Conservation (phyloP, 2,797 vertebrate species). For the Pseudomugil gertrudae region DNA sequence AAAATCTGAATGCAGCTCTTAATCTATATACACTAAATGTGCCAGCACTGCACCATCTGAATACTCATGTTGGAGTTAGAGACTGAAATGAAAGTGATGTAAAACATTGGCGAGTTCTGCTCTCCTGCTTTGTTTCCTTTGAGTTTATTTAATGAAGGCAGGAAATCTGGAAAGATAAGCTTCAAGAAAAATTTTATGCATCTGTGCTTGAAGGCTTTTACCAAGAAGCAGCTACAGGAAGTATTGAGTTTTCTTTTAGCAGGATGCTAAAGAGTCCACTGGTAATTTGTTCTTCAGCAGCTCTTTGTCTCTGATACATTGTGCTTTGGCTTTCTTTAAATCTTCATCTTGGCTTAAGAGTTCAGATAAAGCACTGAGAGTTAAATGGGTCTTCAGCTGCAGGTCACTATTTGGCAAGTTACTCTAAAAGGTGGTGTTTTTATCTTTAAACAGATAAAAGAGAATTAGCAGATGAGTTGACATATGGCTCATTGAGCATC, state of each 20-base stretch:
- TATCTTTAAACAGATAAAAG: conserved; percentile 28
- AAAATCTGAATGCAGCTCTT: conserved; percentile 2
- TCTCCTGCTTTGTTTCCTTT: not conserved
- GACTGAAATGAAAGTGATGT: not conserved
- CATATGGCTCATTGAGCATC: conserved; percentile 24
- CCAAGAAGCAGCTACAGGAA: conserved; percentile 27
- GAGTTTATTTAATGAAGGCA: not conserved
- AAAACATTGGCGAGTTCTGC: not conserved
- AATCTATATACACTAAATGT: not conserved
- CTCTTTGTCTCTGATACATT: conserved; percentile 37
- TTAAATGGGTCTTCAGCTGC: conserved; percentile 40
- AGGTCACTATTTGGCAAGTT: conserved; percentile 32
- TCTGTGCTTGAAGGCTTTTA: conserved; percentile 21
- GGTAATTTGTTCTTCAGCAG: conserved; percentile 19
- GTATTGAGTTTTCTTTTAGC: conserved; percentile 26
- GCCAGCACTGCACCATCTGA: not conserved
- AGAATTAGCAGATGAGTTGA: conserved; percentile 36
- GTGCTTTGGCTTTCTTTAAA: conserved; percentile 34
- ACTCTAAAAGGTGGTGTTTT: conserved; percentile 8
- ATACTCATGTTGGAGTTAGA: not conserved
- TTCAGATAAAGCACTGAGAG: conserved; percentile 29
- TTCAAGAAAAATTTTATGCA: not conserved
- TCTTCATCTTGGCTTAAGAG: conserved; percentile 33
- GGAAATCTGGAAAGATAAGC: not conserved
- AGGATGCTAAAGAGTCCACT: conserved; percentile 23